Evolutionary conservation across 2,888 invertebrate genomes (phyloP).

Genomic region (Diaphora mendica): DNA sequence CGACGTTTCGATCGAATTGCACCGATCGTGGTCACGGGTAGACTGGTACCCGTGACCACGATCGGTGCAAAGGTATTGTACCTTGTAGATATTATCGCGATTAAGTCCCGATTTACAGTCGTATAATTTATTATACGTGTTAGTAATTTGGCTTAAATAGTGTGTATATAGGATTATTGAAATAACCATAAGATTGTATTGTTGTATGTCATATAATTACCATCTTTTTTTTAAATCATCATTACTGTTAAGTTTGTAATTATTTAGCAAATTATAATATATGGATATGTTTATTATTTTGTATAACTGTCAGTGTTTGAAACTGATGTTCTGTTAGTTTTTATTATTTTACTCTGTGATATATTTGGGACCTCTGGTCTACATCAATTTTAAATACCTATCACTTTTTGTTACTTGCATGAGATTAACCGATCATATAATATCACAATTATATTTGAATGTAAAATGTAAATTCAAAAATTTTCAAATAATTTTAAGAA

Average conservation of each 20-base stretch:
- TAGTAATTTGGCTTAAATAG: not conserved
- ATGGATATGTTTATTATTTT: not conserved
- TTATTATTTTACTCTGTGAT: not conserved
- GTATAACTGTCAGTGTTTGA: not conserved
- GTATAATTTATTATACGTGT: not conserved
- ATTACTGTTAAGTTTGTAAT: conserved; percentile 11
- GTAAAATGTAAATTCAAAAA: not conserved
- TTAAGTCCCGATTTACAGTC: too few species aligned
- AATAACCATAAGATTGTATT: not conserved
- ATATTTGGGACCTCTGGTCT: not conserved
- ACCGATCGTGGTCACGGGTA: too few species aligned
- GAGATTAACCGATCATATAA: not conserved
- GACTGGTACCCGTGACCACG: too few species aligned
- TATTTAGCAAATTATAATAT: conserved; percentile 8
- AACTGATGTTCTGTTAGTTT: not conserved
- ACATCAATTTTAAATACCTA: not conserved
- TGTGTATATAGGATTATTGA: not conserved
- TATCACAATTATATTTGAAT: not conserved
- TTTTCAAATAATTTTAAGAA: not conserved
- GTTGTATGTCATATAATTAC: conserved; percentile 3
- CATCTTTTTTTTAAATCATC: too few species aligned
- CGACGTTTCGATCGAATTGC: too few species aligned
- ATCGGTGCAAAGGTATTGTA: too few species aligned
- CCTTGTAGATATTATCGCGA: too few species aligned
- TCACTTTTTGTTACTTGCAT: not conserved